These are phyloP conservation scores for Drosophila gaucha DNA, from an alignment of 2,888 invertebrate genomes.

Conservation along the genomic window DNA sequence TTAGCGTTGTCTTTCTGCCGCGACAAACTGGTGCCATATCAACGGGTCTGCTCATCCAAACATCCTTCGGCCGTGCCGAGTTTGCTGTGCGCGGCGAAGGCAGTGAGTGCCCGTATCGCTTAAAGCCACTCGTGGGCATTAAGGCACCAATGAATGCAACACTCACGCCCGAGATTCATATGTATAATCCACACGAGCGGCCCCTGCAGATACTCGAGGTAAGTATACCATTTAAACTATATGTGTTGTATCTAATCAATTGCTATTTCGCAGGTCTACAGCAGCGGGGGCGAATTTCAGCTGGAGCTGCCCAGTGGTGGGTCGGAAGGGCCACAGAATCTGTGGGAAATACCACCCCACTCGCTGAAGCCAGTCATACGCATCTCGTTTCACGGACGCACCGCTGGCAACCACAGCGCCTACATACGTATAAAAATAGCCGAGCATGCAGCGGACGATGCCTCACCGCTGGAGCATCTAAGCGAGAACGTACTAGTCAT, in stretches of 20 bases:
- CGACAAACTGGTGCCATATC: slow-evolving; percentile 94
- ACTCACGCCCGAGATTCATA: slow-evolving; percentile 93
- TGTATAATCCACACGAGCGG: slow-evolving; percentile 97
- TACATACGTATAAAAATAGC: slow-evolving; percentile 88
- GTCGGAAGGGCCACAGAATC: slow-evolving; percentile 90
- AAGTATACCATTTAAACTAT: slow-evolving; percentile 6
- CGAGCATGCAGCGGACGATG: slow-evolving; percentile 54
- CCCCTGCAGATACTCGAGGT: slow-evolving; percentile 94
- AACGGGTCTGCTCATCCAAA: slow-evolving; percentile 96
- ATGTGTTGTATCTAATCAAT: not conserved
- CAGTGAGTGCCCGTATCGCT: slow-evolving; percentile 94
- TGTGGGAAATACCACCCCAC: slow-evolving; percentile 97
- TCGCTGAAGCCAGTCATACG: slow-evolving; percentile 94
- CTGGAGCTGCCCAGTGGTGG: slow-evolving; percentile 93
- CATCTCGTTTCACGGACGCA: slow-evolving; percentile 91
- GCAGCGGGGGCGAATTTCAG: slow-evolving; percentile 95
- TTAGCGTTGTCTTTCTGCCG: slow-evolving; percentile 98
- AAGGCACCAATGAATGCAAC: slow-evolving; percentile 96
- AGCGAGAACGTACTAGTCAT: slow-evolving; percentile 87
- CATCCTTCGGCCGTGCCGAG: slow-evolving; percentile 95
- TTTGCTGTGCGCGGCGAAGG: slow-evolving; percentile 94
- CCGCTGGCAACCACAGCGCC: slow-evolving; percentile 93
- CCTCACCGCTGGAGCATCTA: slow-evolving; percentile 28
- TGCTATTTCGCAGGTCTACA: slow-evolving; percentile 87
- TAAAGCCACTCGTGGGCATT: slow-evolving; percentile 95